Conservation (phyloP, 2,113 vertebrate genomes). For the Serinus canaria region DNA sequence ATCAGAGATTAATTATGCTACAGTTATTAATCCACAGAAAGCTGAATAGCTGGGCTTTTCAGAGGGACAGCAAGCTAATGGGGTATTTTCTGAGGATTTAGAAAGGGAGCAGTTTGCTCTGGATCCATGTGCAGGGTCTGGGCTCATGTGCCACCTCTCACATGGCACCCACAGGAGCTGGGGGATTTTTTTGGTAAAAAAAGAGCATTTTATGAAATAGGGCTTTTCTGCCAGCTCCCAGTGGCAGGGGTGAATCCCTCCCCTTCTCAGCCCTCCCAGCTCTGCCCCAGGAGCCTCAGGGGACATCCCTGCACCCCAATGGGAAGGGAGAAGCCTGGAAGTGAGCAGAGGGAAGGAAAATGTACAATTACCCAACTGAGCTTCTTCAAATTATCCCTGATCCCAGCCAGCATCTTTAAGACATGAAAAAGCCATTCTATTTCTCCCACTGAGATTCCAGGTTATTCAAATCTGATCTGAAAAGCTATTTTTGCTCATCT, state of each 20-base stretch:
- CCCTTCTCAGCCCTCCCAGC: not conserved
- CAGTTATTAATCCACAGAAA: conserved; percentile 1
- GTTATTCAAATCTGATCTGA: conserved; percentile 9
- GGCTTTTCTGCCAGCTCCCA: not conserved
- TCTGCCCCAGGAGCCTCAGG: not conserved
- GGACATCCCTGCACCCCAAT: accelerated
- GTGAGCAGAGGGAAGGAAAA: not conserved
- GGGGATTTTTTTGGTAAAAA: not conserved
- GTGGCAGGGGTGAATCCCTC: not conserved
- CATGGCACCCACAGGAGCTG: not conserved
- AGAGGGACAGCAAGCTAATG: not conserved
- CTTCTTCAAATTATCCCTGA: not conserved
- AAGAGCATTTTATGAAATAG: not conserved
- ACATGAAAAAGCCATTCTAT: not conserved
- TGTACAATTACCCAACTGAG: not conserved
- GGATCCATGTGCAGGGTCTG: too few species aligned
- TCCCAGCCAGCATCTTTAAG: not conserved
- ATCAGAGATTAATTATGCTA: conserved; percentile 5
- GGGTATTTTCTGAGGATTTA: not conserved
- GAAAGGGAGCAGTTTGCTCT: not conserved
- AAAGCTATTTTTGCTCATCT: conserved; percentile 35
- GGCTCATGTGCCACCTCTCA: accelerated
- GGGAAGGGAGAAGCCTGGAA: not conserved
- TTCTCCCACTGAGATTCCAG: not conserved
- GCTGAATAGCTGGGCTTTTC: not conserved